Percentiles rank a stretch among this genome's conserved stretches.
phyloP scores from a whole-genome alignment of 2,113 vertebrate species.

The Macrotis lagotis region DNA sequence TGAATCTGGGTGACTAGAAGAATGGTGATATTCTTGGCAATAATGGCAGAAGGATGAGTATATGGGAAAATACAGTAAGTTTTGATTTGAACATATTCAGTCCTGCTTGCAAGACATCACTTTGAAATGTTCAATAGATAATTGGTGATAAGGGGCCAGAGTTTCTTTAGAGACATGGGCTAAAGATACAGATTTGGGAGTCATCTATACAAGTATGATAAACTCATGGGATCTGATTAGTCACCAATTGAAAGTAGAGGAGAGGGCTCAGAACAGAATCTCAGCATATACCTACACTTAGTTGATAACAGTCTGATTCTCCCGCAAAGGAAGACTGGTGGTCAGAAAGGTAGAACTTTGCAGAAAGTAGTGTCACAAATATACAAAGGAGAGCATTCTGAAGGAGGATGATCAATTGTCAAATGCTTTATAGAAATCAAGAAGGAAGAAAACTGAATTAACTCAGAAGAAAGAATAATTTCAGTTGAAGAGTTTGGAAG shows the following conservation, averaged over 20 bases:
- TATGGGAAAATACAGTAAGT: neutral
- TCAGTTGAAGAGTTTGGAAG: neutral
- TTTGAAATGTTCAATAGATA: neutral
- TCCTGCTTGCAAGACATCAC: neutral
- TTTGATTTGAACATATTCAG: neutral
- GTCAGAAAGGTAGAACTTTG: neutral
- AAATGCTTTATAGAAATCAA: neutral
- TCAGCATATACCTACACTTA: neutral
- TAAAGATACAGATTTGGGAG: neutral
- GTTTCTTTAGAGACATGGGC: neutral
- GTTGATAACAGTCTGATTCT: neutral
- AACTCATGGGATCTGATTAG: neutral
- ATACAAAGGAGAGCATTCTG: neutral
- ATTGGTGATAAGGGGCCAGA: neutral
- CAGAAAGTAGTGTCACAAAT: neutral
- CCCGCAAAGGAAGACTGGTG: neutral
- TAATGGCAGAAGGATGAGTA: neutral
- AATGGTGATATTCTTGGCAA: no score
- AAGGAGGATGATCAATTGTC: neutral
- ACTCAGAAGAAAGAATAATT: neutral
- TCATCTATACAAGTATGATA: neutral
- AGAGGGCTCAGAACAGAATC: neutral
- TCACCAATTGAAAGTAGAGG: neutral
- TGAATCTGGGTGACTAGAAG: neutral
- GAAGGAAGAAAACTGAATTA: neutral